These are phyloP conservation scores for Tauraco erythrolophus DNA, from an alignment of 2,113 vertebrate genomes.

Conservation along the genomic window DNA sequence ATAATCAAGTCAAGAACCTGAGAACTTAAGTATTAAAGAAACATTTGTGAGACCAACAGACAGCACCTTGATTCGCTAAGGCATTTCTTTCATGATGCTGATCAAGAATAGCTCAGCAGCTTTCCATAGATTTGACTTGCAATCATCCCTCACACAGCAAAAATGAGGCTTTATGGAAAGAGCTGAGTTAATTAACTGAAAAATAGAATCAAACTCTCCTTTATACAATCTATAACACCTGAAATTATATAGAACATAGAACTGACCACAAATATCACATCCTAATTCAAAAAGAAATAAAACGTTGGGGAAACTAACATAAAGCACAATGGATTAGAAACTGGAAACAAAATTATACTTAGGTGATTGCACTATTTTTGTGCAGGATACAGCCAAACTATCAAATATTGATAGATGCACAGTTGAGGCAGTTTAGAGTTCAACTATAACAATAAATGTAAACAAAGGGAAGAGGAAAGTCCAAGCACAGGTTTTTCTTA, in stretches of 20 bases:
- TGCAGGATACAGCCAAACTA: neutral
- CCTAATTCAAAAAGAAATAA: neutral
- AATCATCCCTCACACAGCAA: neutral
- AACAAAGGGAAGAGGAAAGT: fast-evolving
- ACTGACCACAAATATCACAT: neutral
- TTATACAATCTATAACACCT: neutral
- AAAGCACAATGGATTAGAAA: neutral
- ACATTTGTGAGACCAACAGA: neutral
- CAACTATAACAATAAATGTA: neutral
- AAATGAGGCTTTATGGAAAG: neutral
- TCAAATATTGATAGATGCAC: neutral
- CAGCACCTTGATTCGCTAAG: neutral
- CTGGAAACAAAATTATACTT: neutral
- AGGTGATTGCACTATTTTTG: neutral
- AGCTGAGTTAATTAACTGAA: neutral
- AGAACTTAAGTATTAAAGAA: neutral
- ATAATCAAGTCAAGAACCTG: neutral
- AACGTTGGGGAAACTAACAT: neutral
- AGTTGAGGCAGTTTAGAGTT: neutral
- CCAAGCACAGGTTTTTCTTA: neutral
- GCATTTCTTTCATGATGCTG: neutral
- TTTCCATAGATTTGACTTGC: neutral
- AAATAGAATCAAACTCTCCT: neutral
- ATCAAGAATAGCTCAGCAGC: neutral
- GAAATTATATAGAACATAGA: neutral